These are phyloP conservation scores for Trichogramma dendrolimi DNA, from an alignment of 2,888 invertebrate species.

Conservation along the genomic window DNA sequence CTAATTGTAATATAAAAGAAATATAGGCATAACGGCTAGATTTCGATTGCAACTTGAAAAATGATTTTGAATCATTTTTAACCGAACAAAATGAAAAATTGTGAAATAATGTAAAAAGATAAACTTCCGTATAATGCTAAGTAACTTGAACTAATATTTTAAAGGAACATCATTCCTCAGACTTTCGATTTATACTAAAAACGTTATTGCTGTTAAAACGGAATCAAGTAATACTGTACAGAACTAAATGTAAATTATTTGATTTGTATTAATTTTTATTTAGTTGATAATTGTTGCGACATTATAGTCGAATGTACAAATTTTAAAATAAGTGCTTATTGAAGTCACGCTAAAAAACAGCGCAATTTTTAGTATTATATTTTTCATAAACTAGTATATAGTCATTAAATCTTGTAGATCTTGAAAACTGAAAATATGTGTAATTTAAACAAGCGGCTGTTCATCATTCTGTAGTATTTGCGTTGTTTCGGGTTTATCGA, in stretches of 20 bases:
- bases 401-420: conserved; percentile 23
- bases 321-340: conserved; percentile 33
- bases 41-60: too few relatives aligned
- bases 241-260: conserved; percentile 34
- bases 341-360: conserved; percentile 23
- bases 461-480: conserved; percentile 1
- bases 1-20: too few relatives aligned
- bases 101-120: too few relatives aligned
- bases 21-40: too few relatives aligned
- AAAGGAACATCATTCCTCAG: too few relatives aligned
- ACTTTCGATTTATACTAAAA: conserved; percentile 17
- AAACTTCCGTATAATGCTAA: too few relatives aligned
- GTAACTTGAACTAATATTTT: too few relatives aligned
- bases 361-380: conserved; percentile 46
- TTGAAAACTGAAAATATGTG: conserved; percentile 15
- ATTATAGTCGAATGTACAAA: conserved; percentile 48
- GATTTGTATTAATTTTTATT: conserved; percentile 27
- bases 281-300: conserved; percentile 37
- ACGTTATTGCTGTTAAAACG: conserved; percentile 30
- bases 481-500: conserved; percentile 7
- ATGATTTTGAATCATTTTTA: too few relatives aligned
- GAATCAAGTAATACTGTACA: conserved; percentile 31
- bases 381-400: conserved; percentile 49
- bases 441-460: conserved; percentile 12
- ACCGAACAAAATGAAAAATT: too few relatives aligned